Evolutionary conservation across 2,888 invertebrate species (phyloP).

Genomic region (Parnassius orleans): DNA sequence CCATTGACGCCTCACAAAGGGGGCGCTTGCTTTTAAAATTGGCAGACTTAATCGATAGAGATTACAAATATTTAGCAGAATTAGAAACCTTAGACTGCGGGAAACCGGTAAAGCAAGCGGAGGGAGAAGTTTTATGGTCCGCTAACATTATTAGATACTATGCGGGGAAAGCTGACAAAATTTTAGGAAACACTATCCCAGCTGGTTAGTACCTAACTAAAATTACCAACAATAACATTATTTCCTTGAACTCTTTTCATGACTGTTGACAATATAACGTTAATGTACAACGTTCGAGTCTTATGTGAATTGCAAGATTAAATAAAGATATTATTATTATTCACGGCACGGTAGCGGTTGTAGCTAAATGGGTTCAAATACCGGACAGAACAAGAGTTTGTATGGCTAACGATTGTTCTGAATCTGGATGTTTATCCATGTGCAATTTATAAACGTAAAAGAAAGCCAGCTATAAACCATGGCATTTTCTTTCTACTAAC

Average conservation of each 20-base stretch:
- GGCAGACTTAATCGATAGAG: conserved; percentile 88
- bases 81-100: conserved; percentile 97
- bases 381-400: too few relatives aligned
- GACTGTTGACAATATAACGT: too few relatives aligned
- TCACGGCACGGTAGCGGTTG: too few relatives aligned
- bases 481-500: too few relatives aligned
- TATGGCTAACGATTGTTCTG: too few relatives aligned
- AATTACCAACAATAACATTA: background rate
- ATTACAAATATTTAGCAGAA: conserved; percentile 85
- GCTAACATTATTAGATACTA: conserved; percentile 87
- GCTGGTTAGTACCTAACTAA: conserved; percentile 53
- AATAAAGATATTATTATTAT: too few relatives aligned
- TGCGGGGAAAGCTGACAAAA: conserved; percentile 96
- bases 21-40: conserved; percentile 86
- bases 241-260: background rate
- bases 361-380: too few relatives aligned
- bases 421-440: too few relatives aligned
- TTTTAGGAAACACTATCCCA: conserved; percentile 88
- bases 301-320: too few relatives aligned
- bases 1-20: conserved; percentile 88
- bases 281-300: too few relatives aligned
- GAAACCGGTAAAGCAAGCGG: conserved; percentile 88
- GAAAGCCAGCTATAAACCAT: too few relatives aligned
- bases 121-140: conserved; percentile 82
- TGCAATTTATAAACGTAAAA: too few relatives aligned